Conservation (phyloP, 2,888 invertebrate genomes). For the Diplazon laetatorius region DNA sequence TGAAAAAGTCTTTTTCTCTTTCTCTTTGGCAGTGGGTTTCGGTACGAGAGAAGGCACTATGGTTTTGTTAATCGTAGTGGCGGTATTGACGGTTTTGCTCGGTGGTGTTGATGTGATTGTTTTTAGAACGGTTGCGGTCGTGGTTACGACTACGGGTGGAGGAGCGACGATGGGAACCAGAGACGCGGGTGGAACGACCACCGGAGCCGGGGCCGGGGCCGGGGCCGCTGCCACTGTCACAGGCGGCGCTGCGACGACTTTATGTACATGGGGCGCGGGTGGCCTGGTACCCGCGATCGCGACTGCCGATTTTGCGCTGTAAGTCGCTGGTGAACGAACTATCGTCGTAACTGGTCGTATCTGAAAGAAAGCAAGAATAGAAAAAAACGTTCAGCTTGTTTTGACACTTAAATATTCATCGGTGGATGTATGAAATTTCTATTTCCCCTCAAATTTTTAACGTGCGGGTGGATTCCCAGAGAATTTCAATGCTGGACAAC, state of each 20-base stretch:
- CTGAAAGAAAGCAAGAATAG: no score
- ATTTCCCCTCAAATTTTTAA: no score
- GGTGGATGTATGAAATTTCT: no score
- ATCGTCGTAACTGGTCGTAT: slow-evolving; percentile 79
- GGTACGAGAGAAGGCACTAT: slow-evolving; percentile 84
- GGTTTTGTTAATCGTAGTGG: slow-evolving; percentile 83
- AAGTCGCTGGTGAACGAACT: slow-evolving; percentile 77
- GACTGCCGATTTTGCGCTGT: slow-evolving; percentile 78
- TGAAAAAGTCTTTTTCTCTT: slow-evolving; percentile 88
- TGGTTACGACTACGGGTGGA: slow-evolving; percentile 72
- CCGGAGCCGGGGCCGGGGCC: slow-evolving; percentile 66
- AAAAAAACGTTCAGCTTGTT: no score
- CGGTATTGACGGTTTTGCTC: slow-evolving; percentile 78
- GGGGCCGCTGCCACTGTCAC: slow-evolving; percentile 71
- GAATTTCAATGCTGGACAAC: no score
- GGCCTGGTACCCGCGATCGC: slow-evolving; percentile 75
- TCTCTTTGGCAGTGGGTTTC: slow-evolving; percentile 89
- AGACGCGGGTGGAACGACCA: slow-evolving; percentile 52
- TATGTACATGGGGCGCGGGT: slow-evolving; percentile 73
- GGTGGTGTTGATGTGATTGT: slow-evolving; percentile 74
- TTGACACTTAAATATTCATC: no score
- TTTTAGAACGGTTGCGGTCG: slow-evolving; percentile 80
- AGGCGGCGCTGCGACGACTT: no score
- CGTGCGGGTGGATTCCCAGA: no score
- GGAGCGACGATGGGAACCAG: slow-evolving; percentile 22